phyloP scores from a whole-genome alignment of 2,888 invertebrate genomes.

The Drosophila parthenogenetica region DNA sequence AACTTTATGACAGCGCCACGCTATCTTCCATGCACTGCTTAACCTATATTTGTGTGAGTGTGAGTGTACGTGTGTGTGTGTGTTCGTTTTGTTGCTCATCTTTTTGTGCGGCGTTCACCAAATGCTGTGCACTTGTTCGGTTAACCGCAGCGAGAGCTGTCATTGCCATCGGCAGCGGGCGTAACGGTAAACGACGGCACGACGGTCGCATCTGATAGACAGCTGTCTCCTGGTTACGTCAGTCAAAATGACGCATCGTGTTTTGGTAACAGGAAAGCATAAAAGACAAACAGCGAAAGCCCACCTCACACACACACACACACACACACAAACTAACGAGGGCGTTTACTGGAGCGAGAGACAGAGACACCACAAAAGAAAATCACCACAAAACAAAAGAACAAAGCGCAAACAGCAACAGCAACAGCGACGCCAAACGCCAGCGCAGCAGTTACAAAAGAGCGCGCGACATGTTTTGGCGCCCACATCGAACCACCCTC shows the following conservation, averaged over 20 bases:
- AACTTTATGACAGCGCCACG: conserved; percentile 32
- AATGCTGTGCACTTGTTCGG: conserved; percentile 83
- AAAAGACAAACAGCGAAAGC: conserved; percentile 55
- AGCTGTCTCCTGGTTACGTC: conserved; percentile 85
- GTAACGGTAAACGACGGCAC: conserved; percentile 75
- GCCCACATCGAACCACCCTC: conserved; percentile 60
- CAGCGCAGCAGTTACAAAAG: conserved; percentile 36
- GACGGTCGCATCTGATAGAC: conserved; percentile 83
- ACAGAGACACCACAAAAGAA: conserved; percentile 60
- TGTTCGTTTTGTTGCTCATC: conserved; percentile 39
- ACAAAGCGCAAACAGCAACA: conserved; percentile 60
- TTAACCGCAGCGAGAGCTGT: conserved; percentile 81
- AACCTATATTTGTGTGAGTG: not conserved
- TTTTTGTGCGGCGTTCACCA: conserved; percentile 15
- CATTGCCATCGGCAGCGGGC: conserved; percentile 74
- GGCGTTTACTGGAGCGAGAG: conserved; percentile 58
- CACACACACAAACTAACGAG: conserved; percentile 15
- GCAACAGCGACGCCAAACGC: conserved; percentile 25
- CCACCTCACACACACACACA: conserved; percentile 25
- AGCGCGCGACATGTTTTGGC: conserved; percentile 43
- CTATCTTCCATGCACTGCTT: conserved; percentile 26
- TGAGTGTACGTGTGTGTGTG: not conserved
- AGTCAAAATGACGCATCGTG: conserved; percentile 86
- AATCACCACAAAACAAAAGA: conserved; percentile 76
- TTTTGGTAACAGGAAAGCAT: conserved; percentile 85